Conservation (phyloP, 1,140 invertebrate genomes). For the Lepidostoma basale region DNA sequence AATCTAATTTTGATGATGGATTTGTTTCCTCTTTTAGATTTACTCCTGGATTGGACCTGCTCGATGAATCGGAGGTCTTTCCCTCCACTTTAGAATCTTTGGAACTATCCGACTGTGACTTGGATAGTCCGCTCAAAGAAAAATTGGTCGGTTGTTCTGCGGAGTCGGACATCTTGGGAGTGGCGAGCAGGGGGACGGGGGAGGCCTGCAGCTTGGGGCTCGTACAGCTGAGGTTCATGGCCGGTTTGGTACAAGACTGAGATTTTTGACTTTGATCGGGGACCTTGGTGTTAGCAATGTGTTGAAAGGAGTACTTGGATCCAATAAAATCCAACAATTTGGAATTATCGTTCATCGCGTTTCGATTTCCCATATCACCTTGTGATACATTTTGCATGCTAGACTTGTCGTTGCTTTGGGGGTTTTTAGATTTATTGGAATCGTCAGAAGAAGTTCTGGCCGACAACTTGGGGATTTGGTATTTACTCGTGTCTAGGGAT, state of each 20-base stretch:
- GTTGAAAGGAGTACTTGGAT: conserved; percentile 43
- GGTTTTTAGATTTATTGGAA: conserved; percentile 38
- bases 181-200: conserved; percentile 30
- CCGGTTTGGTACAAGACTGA: conserved; percentile 30
- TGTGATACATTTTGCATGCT: conserved; percentile 10
- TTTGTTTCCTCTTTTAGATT: conserved; percentile 29
- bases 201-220: conserved; percentile 37
- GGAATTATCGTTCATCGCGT: conserved; percentile 19
- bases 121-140: conserved; percentile 36
- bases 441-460: conserved; percentile 58
- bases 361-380: conserved; percentile 27
- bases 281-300: conserved; percentile 39
- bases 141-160: conserved; percentile 34
- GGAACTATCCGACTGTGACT: conserved; percentile 33
- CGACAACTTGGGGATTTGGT: conserved; percentile 84
- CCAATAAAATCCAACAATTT: conserved; percentile 39
- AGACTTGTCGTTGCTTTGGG: conserved; percentile 30
- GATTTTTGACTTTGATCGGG: conserved; percentile 38
- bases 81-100: conserved; percentile 35
- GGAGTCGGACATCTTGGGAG: conserved; percentile 33
- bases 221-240: conserved; percentile 25
- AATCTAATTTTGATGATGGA: conserved; percentile 28
- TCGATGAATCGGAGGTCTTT: conserved; percentile 25
- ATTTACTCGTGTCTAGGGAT: conserved; percentile 77
- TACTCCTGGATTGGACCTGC: conserved; percentile 25